Evolutionary conservation across 2,113 vertebrate species (phyloP).

Genomic region (Clupea harengus): DNA sequence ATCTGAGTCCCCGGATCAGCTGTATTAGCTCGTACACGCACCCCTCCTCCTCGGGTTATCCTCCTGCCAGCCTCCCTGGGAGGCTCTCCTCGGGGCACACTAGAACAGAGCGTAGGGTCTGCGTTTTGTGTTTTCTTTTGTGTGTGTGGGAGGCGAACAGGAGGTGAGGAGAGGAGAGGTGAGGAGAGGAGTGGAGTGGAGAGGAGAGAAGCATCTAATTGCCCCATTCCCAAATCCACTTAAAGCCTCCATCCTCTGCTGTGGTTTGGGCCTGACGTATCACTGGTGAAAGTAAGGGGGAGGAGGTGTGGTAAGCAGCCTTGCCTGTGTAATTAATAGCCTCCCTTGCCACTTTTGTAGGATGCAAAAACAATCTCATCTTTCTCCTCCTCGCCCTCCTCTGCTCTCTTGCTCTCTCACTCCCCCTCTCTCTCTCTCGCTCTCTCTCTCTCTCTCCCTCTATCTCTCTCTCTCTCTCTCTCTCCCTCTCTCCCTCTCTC

Average conservation of each 20-base stretch:
- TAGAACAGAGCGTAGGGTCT: too few species aligned
- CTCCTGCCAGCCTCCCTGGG: too few species aligned
- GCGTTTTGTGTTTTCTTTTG: neutral
- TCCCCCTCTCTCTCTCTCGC: neutral
- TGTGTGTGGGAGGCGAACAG: neutral
- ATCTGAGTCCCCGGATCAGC: neutral
- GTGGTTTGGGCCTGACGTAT: conserved; percentile 23
- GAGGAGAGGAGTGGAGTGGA: neutral
- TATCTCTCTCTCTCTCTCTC: neutral
- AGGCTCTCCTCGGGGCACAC: too few species aligned
- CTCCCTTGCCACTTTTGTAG: conserved; percentile 38
- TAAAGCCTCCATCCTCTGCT: conserved; percentile 30
- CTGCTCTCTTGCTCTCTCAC: neutral
- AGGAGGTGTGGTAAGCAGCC: conserved; percentile 22
- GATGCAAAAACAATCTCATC: conserved; percentile 32
- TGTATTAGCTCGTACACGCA: neutral
- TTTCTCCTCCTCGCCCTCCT: neutral
- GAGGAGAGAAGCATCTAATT: conserved; percentile 35
- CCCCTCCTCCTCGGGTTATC: neutral
- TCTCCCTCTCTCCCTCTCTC: neutral
- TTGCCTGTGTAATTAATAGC: conserved; percentile 45
- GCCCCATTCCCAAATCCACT: conserved; percentile 34
- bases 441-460: neutral
- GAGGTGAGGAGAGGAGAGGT: neutral
- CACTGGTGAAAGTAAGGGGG: conserved; percentile 19